phyloP scores from a whole-genome alignment of 2,113 vertebrate genomes.

The Chiloscyllium plagiosum region DNA sequence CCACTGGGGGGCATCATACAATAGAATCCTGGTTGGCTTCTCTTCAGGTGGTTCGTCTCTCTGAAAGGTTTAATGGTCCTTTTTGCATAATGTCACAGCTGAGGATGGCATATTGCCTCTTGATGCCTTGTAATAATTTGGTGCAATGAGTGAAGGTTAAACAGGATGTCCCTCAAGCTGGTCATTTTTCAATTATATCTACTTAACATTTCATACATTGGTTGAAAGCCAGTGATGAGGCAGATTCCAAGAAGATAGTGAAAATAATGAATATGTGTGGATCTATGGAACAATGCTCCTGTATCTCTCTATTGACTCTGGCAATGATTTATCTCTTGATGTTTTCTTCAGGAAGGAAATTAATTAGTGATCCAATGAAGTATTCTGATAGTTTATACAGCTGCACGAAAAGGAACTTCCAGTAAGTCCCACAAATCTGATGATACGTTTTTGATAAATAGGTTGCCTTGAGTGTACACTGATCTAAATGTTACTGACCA shows the following conservation, averaged over 20 bases:
- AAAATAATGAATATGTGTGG: conserved; percentile 18
- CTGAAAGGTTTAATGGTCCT: neutral
- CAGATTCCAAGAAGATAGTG: neutral
- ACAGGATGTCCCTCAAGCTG: neutral
- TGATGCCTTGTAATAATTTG: neutral
- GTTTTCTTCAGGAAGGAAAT: conserved; percentile 32
- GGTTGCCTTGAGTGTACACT: neutral
- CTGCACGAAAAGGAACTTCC: neutral
- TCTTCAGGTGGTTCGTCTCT: neutral
- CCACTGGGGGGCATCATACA: neutral
- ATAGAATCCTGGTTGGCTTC: neutral
- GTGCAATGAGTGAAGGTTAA: neutral
- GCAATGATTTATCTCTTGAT: conserved; percentile 30
- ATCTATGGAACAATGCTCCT: neutral
- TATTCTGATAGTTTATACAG: conserved; percentile 15
- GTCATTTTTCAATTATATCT: neutral
- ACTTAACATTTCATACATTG: neutral
- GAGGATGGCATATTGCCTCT: neutral
- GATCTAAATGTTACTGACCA: neutral
- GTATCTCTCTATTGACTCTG: neutral
- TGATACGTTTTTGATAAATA: neutral
- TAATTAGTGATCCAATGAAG: neutral
- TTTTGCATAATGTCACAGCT: neutral
- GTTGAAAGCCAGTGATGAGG: neutral
- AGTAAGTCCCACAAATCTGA: neutral